Evolutionary conservation across 2,888 invertebrate species (phyloP).

Genomic region (Oscheius sp.): DNA sequence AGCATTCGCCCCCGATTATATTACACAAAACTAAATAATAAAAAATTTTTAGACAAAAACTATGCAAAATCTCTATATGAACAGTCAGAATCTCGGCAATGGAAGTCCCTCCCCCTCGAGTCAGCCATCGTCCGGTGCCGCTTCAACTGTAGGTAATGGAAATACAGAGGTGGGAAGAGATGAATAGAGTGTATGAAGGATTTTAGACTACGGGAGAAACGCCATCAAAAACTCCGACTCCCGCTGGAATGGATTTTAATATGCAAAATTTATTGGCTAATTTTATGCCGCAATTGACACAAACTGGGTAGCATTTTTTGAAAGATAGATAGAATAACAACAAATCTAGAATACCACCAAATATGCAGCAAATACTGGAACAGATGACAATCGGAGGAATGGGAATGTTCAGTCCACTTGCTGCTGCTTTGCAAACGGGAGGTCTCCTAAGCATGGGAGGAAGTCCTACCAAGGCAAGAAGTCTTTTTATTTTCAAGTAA

Average conservation of each 20-base stretch:
- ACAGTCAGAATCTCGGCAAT: slow-evolving; percentile 7
- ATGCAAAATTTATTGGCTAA: slow-evolving; percentile 27
- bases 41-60: slow-evolving; percentile 19
- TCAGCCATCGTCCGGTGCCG: slow-evolving; percentile 29
- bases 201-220: slow-evolving; percentile 10
- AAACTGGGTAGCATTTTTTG: not conserved
- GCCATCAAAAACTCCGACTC: slow-evolving; percentile 1
- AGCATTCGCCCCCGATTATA: slow-evolving; percentile 10
- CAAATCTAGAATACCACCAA: not conserved
- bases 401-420: not conserved
- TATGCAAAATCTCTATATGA: slow-evolving; percentile 30
- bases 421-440: slow-evolving; percentile 6
- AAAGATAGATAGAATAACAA: not conserved
- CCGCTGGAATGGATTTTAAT: slow-evolving; percentile 7
- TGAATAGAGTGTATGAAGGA: not conserved
- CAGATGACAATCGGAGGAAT: slow-evolving; percentile 19
- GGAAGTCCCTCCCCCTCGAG: slow-evolving; percentile 28
- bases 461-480: slow-evolving; percentile 11
- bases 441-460: not conserved
- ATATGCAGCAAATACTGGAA: slow-evolving; percentile 10
- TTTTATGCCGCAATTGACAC: slow-evolving; percentile 20
- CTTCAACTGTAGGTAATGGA: slow-evolving; percentile 25
- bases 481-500: not conserved
- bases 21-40: not conserved
- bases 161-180: slow-evolving; percentile 10